These are phyloP conservation scores for Sebastes nivosus DNA, from an alignment of 2,797 vertebrate species.

Conservation along the genomic window DNA sequence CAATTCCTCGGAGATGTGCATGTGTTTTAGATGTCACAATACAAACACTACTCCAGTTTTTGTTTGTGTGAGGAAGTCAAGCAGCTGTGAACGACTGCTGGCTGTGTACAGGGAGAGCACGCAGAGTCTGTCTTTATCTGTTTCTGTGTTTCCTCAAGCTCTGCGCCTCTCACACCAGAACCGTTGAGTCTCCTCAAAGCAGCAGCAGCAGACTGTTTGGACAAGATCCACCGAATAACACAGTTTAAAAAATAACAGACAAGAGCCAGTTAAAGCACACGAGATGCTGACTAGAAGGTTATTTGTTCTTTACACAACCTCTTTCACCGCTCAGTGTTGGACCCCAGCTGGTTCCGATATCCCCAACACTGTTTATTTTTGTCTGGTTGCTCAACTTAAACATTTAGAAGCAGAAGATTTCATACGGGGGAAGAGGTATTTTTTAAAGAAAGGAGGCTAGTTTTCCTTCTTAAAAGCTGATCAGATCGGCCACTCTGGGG, in stretches of 20 bases:
- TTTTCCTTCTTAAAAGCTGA: constrained; percentile 3
- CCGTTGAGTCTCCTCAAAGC: background rate
- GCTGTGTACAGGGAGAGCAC: background rate
- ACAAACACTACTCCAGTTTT: constrained; percentile 3
- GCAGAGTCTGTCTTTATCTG: constrained; percentile 11
- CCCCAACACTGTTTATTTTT: constrained; percentile 9
- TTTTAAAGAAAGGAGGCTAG: background rate
- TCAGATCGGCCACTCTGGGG: background rate
- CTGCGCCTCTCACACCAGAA: constrained; percentile 4
- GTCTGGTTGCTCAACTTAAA: constrained; percentile 15
- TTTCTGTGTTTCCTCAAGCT: constrained; percentile 7
- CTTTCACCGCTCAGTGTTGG: constrained; percentile 1
- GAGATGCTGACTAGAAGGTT: constrained; percentile 20
- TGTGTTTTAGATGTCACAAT: constrained; percentile 21
- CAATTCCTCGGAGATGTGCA: background rate
- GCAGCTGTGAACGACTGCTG: constrained; percentile 30
- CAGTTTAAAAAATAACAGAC: background rate
- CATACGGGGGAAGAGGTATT: background rate
- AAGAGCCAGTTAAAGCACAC: constrained; percentile 1
- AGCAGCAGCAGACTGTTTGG: constrained; percentile 23
- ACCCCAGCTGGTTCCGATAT: constrained; percentile 5
- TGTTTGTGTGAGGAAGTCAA: constrained; percentile 41
- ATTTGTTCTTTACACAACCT: constrained; percentile 21
- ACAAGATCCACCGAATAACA: constrained; percentile 23
- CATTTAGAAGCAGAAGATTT: constrained; percentile 3